These are phyloP conservation scores for Panurus biarmicus DNA, from an alignment of 2,113 vertebrate species.

Conservation along the genomic window DNA sequence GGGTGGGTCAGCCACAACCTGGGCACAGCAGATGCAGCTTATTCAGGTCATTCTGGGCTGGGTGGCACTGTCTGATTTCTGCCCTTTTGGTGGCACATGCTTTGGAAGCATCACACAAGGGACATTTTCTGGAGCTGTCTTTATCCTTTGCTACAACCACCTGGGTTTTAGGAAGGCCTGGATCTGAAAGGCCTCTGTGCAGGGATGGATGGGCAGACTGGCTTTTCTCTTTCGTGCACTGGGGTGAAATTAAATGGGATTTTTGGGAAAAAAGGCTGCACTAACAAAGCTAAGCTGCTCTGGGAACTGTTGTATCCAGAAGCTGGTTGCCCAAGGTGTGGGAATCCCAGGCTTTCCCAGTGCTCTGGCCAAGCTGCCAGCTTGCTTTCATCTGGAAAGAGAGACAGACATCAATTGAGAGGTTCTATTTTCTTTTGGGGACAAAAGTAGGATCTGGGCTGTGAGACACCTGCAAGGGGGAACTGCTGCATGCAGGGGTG, in stretches of 20 bases:
- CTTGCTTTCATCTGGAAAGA: not conserved
- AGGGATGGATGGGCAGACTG: not conserved
- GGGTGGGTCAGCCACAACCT: not conserved
- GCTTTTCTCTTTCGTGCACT: not conserved
- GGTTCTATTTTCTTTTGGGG: not conserved
- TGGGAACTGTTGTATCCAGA: not conserved
- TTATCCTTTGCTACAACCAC: not conserved
- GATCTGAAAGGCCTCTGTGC: not conserved
- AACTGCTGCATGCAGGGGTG: not conserved
- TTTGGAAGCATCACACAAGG: not conserved
- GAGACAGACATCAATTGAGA: not conserved
- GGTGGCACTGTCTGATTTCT: not conserved
- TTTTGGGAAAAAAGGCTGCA: not conserved
- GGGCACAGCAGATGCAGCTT: not conserved
- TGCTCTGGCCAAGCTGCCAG: not conserved
- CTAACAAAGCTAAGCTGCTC: not conserved
- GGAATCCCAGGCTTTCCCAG: conserved; percentile 9
- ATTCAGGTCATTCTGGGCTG: not conserved
- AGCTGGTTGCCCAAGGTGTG: not conserved
- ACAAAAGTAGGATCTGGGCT: not conserved
- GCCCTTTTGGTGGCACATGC: not conserved
- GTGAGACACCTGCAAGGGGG: not conserved
- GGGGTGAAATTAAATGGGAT: not conserved
- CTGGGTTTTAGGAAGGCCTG: not conserved
- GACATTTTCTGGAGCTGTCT: not conserved